Conservation (phyloP, 2,888 invertebrate species). For the Agonum fuliginosum region DNA sequence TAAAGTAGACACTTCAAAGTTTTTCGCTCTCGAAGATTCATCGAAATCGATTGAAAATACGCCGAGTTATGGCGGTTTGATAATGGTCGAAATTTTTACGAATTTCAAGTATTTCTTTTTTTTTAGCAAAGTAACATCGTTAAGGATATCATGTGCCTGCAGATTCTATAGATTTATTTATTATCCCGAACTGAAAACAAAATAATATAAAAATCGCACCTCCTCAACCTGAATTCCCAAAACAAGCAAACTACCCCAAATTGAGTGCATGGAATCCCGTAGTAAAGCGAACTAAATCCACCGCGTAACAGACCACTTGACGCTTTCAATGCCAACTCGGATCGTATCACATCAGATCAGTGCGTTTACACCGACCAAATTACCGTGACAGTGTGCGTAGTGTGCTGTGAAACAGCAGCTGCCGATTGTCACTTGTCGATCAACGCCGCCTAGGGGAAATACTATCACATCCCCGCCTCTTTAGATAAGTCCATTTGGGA, state of each 20-base stretch:
- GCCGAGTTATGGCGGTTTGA: too few species aligned
- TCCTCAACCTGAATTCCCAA: too few species aligned
- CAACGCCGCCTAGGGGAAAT: constrained; percentile 62
- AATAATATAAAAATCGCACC: too few species aligned
- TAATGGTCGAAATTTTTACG: too few species aligned
- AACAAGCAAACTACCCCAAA: neutral
- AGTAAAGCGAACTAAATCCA: neutral
- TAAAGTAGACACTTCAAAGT: too few species aligned
- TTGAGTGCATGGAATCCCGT: neutral
- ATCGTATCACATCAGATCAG: constrained; percentile 14
- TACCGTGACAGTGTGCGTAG: constrained; percentile 47
- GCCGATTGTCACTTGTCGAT: constrained; percentile 73
- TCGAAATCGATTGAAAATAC: too few species aligned
- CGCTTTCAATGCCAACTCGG: neutral
- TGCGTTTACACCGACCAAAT: constrained; percentile 35
- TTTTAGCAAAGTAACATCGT: too few species aligned
- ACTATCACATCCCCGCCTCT: constrained; percentile 67
- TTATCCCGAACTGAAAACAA: too few species aligned
- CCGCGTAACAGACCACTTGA: constrained; percentile 19
- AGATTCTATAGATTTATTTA: too few species aligned
- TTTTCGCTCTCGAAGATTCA: too few species aligned
- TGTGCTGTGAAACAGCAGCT: constrained; percentile 71
- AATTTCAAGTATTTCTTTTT: too few species aligned
- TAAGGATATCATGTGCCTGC: too few species aligned
- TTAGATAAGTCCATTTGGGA: constrained; percentile 71